Evolutionary conservation across 1,140 invertebrate genomes (phyloP), one percentile per base, ranked within the genome.

Genomic region (Drosophila pectinifera): DNA sequence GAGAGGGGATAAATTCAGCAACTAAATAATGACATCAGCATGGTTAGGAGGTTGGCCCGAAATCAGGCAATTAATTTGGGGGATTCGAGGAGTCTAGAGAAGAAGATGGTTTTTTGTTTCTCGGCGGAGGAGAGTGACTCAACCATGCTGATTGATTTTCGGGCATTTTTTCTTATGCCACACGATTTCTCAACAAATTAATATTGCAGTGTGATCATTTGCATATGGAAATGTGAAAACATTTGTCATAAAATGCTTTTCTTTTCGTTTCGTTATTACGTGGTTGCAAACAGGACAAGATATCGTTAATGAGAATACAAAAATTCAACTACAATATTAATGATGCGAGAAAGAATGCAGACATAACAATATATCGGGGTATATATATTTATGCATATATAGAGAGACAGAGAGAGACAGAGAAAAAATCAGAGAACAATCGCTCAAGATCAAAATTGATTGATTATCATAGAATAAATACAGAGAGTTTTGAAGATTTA

Each of bases 281-380:
- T 43, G 49, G 31, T 65, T 63, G 62, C 48, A 55, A 68, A 69
- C 49, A 69, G 68, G 67, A 57, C 67, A 70, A 36, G 26, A 74
- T 67, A 79, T 79, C 38, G 20, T 41, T 72, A 68, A 75, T 59
- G 65, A 42, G 46, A 63, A 82, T 77, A 78, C 65, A 90, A 85
- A 83, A 90, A 83, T 84, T 75, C 73, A 88, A 78, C 90, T 91
- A 91, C 90, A 91, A 91, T 91, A 91, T 91, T 91, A 81, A 75
- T 81, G 61, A 84, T 91, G 82, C 80, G 85, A 90, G 90, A 90
- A 90, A 89, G 85, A 73, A 89, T 80, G 85, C 86, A 89, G 72
- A 84, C 84, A 84, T 80, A 89, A 77, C 72, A 74, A 49, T 73
- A 73, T 73, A 73, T 73, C 36, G 51, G 49, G 43, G 14, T 48